phyloP scores from a whole-genome alignment of 1,140 invertebrate species.

The Idris sp. region DNA sequence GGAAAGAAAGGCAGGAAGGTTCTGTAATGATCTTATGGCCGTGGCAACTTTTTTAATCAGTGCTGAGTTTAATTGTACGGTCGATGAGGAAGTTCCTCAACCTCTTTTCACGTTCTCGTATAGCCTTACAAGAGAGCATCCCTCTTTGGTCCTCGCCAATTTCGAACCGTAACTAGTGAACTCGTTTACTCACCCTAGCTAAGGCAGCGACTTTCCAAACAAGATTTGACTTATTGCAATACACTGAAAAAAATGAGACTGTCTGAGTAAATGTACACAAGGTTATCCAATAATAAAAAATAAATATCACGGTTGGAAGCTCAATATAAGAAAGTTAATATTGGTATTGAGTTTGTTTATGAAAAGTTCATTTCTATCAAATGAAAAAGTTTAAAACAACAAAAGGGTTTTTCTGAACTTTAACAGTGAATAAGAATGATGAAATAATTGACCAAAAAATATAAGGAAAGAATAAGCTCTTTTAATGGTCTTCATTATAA shows the following conservation, averaged over 20 bases:
- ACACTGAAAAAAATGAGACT: conserved; percentile 71
- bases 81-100: conserved; percentile 74
- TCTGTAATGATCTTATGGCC: conserved; percentile 77
- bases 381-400: too few relatives aligned
- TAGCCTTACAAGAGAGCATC: conserved; percentile 61
- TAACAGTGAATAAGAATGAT: too few relatives aligned
- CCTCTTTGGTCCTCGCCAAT: conserved; percentile 64
- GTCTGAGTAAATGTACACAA: conserved; percentile 37
- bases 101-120: conserved; percentile 56
- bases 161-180: conserved; percentile 62
- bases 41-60: conserved; percentile 78
- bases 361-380: conserved; percentile 41
- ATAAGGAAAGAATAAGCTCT: too few relatives aligned
- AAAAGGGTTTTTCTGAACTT: too few relatives aligned
- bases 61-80: conserved; percentile 77
- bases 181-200: conserved; percentile 70
- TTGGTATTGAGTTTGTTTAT: conserved; percentile 47
- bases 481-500: too few relatives aligned
- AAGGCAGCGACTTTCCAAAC: conserved; percentile 73
- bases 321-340: conserved; percentile 17
- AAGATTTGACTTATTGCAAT: conserved; percentile 77
- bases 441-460: too few relatives aligned
- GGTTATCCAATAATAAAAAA: conserved; percentile 45
- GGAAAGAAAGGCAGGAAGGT: conserved; percentile 64
- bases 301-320: conserved; percentile 42